Evolutionary conservation across 2,888 invertebrate species (phyloP).

Genomic region (Arctia plantaginis): DNA sequence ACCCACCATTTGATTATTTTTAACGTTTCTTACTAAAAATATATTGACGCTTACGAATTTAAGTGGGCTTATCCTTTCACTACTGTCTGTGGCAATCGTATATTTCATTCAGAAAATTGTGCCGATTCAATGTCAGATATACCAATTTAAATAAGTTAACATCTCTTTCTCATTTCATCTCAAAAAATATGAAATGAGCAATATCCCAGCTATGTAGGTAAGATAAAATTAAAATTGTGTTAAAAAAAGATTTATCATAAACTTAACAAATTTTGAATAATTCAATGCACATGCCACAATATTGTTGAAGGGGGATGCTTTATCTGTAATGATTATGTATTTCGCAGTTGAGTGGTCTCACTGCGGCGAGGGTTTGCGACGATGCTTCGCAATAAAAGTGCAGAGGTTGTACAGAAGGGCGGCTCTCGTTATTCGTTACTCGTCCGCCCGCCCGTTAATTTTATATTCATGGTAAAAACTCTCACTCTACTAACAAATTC

Average conservation of each 20-base stretch:
- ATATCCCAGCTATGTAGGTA: not conserved
- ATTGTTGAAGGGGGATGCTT: conserved; percentile 74
- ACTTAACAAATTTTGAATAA: conserved; percentile 32
- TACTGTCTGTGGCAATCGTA: not conserved
- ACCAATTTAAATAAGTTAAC: not conserved
- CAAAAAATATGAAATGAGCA: not conserved
- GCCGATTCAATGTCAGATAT: not conserved
- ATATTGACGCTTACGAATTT: conserved; percentile 22
- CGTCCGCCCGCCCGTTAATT: conserved; percentile 59
- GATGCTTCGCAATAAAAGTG: conserved; percentile 66
- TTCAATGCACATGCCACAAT: conserved; percentile 57
- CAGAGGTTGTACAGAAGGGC: conserved; percentile 62
- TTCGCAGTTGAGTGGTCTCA: conserved; percentile 77
- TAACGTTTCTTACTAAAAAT: conserved; percentile 46
- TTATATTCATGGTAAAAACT: conserved; percentile 76
- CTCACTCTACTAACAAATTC: conserved; percentile 56
- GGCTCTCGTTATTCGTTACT: conserved; percentile 56
- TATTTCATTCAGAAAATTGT: conserved; percentile 2
- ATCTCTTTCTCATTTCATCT: not conserved
- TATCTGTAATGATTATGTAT: conserved; percentile 78
- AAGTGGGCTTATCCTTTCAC: conserved; percentile 10
- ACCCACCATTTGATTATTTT: conserved; percentile 43
- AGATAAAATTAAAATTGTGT: not conserved
- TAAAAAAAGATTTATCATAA: not conserved
- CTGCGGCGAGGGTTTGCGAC: conserved; percentile 64